Conservation (phyloP, 1,140 invertebrate species). For the Ceratoteleas bidentatus region DNA sequence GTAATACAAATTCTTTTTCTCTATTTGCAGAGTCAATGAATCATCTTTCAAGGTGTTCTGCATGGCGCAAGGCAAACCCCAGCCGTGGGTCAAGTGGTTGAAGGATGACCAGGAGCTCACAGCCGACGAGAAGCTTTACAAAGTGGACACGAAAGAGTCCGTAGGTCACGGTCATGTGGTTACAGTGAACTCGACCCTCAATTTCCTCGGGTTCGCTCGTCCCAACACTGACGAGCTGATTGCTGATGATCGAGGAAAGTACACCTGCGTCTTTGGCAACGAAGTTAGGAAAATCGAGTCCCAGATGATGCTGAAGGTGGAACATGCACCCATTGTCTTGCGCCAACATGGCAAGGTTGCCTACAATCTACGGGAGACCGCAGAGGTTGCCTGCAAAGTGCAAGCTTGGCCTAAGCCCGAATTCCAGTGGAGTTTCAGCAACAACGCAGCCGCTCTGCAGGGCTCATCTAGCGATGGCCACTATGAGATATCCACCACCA, state of each 20-base stretch:
- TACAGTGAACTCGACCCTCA: constrained; percentile 91
- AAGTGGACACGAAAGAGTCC: constrained; percentile 88
- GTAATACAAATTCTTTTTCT: not conserved
- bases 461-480: constrained; percentile 90
- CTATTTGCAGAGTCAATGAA: constrained; percentile 85
- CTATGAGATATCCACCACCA: constrained; percentile 91
- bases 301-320: constrained; percentile 93
- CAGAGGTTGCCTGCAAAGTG: constrained; percentile 92
- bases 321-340: constrained; percentile 93
- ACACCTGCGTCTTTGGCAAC: constrained; percentile 94
- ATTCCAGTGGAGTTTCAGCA: constrained; percentile 94
- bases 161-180: constrained; percentile 89
- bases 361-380: constrained; percentile 90
- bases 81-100: constrained; percentile 91
- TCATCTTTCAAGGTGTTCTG: constrained; percentile 90
- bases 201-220: constrained; percentile 88
- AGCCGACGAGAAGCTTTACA: constrained; percentile 88
- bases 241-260: constrained; percentile 91
- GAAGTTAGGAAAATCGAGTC: constrained; percentile 93
- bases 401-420: constrained; percentile 95
- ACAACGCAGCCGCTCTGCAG: constrained; percentile 86
- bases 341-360: constrained; percentile 94
- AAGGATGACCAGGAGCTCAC: constrained; percentile 91
- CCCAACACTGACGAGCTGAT: constrained; percentile 88
- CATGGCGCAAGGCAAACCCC: constrained; percentile 92